These are phyloP conservation scores for Microtus oregoni DNA, from an alignment of 2,113 vertebrate species.

Conservation along the genomic window DNA sequence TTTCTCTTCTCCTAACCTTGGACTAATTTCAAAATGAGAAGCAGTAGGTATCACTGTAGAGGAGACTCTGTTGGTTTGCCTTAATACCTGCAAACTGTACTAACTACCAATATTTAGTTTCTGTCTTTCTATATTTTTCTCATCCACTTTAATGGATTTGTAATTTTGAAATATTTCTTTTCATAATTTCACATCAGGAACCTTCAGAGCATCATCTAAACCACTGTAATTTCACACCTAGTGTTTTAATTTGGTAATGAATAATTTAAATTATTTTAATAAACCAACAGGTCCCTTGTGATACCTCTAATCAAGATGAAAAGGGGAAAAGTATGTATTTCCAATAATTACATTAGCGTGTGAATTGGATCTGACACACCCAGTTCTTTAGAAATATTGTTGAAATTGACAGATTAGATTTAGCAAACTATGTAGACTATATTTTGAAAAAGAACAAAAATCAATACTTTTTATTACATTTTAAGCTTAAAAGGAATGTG, in stretches of 20 bases:
- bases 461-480: constrained; percentile 47
- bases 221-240: constrained; percentile 29
- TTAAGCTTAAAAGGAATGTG: constrained; percentile 47
- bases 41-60: not conserved
- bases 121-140: not conserved
- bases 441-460: constrained; percentile 52
- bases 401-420: constrained; percentile 57
- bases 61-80: not conserved
- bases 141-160: not conserved
- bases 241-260: constrained; percentile 61
- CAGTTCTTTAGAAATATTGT: constrained; percentile 39
- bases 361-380: constrained; percentile 9
- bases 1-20: not conserved
- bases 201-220: not conserved
- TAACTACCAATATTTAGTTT: not conserved
- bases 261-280: constrained; percentile 74
- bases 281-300: constrained; percentile 49
- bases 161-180: constrained; percentile 62
- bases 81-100: not conserved
- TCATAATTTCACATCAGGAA: constrained; percentile 41
- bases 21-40: not conserved
- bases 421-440: constrained; percentile 26
- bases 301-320: constrained; percentile 52
- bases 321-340: constrained; percentile 41
- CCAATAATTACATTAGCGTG: constrained; percentile 51